These are phyloP conservation scores for Cisticola juncidis DNA, from an alignment of 2,113 vertebrate genomes.

Conservation along the genomic window DNA sequence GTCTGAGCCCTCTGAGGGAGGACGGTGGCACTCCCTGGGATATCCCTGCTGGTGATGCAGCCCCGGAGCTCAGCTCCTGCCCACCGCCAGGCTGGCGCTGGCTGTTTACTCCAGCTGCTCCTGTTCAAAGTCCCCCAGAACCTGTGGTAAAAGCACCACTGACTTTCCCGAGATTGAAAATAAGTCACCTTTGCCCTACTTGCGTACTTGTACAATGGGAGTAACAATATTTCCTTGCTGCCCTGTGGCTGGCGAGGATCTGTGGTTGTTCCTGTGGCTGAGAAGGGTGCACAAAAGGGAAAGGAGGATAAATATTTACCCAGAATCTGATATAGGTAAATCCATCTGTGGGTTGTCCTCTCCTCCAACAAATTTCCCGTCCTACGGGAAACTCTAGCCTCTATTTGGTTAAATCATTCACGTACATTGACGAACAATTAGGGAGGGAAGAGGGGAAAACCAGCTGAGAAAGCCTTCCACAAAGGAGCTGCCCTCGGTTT, in stretches of 20 bases:
- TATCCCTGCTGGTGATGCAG: not conserved
- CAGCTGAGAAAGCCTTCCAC: not conserved
- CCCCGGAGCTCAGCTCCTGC: not conserved
- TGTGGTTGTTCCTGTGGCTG: not conserved
- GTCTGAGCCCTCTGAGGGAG: rapidly evolving
- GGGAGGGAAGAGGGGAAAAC: not conserved
- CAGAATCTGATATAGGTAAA: conserved; percentile 18
- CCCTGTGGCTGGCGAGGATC: rapidly evolving
- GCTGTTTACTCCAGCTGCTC: not conserved
- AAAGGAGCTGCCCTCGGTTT: not conserved
- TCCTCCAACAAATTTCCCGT: not conserved
- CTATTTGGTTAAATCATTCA: conserved; percentile 54
- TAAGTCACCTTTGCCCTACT: conserved; percentile 1
- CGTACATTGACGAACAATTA: not conserved
- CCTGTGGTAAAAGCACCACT: not conserved
- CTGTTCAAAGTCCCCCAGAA: not conserved
- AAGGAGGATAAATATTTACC: conserved; percentile 56
- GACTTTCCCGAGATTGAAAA: not conserved
- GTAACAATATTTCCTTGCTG: not conserved
- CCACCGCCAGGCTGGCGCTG: not conserved
- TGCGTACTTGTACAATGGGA: not conserved
- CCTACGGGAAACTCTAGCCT: not conserved
- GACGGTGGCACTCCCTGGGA: rapidly evolving
- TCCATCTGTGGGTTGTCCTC: not conserved
- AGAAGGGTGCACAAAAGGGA: not conserved